Conservation (phyloP, 2,113 vertebrate genomes). For the Grammomys surdaster region DNA sequence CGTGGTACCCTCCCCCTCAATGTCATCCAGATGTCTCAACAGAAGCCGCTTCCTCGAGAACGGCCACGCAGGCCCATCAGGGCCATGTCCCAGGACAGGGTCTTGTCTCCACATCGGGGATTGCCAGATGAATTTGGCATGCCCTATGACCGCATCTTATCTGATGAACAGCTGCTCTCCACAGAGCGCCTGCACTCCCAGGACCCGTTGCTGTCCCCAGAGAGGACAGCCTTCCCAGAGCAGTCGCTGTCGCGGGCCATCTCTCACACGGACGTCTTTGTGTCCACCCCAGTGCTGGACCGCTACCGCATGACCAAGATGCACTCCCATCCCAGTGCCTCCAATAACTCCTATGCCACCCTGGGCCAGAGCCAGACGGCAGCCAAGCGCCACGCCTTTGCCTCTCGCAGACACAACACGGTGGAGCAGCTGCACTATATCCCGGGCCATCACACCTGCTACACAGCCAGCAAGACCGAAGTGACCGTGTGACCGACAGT, state of each 20-base stretch:
- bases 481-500: conserved; percentile 94
- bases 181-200: conserved; percentile 97
- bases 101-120: conserved; percentile 92
- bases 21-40: conserved; percentile 95
- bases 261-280: conserved; percentile 98
- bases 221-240: conserved; percentile 94
- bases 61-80: conserved; percentile 94
- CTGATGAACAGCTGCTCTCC: conserved; percentile 95
- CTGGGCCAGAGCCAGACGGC: conserved; percentile 94
- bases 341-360: conserved; percentile 96
- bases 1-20: conserved; percentile 96
- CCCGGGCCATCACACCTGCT: conserved; percentile 96
- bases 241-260: conserved; percentile 95
- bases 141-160: conserved; percentile 95
- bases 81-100: conserved; percentile 99
- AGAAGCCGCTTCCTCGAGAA: conserved; percentile 92
- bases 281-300: conserved; percentile 97
- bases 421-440: conserved; percentile 98
- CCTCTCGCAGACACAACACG: conserved; percentile 97
- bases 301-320: conserved; percentile 99
- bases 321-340: conserved; percentile 99
- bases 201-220: conserved; percentile 97
- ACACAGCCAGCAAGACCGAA: conserved; percentile 99
- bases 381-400: conserved; percentile 97
- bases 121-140: conserved; percentile 92